A percentile compares a stretch with the other conserved stretches of the same genome.
Evolutionary conservation across 2,888 invertebrate genomes (phyloP).

Genomic region (Agapostemon virescens): DNA sequence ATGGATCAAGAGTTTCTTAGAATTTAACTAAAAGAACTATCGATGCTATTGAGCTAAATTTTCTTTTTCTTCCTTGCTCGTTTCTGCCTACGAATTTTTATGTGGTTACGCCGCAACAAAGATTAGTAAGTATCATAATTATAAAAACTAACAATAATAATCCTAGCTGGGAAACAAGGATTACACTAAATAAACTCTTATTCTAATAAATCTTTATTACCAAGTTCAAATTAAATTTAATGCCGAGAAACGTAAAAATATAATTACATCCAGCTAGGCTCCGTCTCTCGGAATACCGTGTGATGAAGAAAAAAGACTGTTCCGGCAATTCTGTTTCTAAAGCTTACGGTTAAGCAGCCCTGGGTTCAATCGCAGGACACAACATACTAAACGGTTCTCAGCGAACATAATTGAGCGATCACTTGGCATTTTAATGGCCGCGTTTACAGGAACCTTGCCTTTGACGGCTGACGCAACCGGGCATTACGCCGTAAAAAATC

Average conservation of each 20-base stretch:
- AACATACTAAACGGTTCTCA: constrained; percentile 10
- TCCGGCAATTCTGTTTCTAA: neutral
- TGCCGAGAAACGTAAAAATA: neutral
- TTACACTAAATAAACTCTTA: neutral
- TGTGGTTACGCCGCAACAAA: too few species aligned
- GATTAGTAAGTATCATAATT: too few species aligned
- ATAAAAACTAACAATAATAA: too few species aligned
- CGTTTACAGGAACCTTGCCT: constrained; percentile 26
- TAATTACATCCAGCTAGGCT: neutral
- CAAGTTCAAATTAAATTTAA: neutral
- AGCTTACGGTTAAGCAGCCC: neutral
- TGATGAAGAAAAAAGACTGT: neutral
- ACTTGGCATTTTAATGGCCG: constrained; percentile 19
- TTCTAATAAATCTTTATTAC: too few species aligned
- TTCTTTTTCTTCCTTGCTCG: too few species aligned
- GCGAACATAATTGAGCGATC: constrained; percentile 47
- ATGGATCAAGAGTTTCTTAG: too few species aligned
- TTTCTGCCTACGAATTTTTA: too few species aligned
- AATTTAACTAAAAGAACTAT: too few species aligned
- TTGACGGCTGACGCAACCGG: constrained; percentile 23
- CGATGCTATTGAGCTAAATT: too few species aligned
- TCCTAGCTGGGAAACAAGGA: neutral
- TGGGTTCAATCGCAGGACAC: constrained; percentile 19
- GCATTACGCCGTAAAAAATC: constrained; percentile 19
- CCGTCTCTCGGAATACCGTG: neutral